Percentiles rank a stretch among this genome's conserved stretches.
Conservation (phyloP, 2,113 vertebrate genomes). For the Pseudorasbora parva region DNA sequence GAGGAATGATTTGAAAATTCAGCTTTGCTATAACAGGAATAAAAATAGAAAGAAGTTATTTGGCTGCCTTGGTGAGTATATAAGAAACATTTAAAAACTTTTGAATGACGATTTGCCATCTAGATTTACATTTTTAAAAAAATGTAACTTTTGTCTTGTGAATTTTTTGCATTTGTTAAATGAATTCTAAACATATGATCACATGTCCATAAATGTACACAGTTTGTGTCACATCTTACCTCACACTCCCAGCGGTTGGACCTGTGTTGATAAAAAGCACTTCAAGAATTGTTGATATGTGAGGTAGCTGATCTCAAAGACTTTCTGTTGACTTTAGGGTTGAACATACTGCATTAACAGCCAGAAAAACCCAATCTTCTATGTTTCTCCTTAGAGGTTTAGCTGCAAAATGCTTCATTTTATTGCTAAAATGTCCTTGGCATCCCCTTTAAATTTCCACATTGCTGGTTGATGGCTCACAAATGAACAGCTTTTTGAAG, state of each 20-base stretch:
- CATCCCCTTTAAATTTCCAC: constrained; percentile 16
- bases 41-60: not conserved
- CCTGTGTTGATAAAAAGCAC: no score
- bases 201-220: no score
- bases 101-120: not conserved
- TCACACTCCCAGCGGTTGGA: no score
- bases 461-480: not conserved
- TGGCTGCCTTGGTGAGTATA: not conserved
- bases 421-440: constrained; percentile 35
- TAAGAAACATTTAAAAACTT: not conserved
- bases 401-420: constrained; percentile 14
- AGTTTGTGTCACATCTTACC: no score
- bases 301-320: not conserved
- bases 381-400: not conserved
- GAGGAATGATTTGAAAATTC: not conserved
- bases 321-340: not conserved
- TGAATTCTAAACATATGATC: no score
- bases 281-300: no score
- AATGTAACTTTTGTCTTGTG: no score
- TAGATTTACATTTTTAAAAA: no score
- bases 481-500: constrained; percentile 13
- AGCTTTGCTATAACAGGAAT: not conserved
- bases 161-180: no score
- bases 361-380: not conserved
- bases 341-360: not conserved